These are phyloP conservation scores for Strigops habroptila DNA, from an alignment of 2,113 vertebrate genomes.

Conservation along the genomic window DNA sequence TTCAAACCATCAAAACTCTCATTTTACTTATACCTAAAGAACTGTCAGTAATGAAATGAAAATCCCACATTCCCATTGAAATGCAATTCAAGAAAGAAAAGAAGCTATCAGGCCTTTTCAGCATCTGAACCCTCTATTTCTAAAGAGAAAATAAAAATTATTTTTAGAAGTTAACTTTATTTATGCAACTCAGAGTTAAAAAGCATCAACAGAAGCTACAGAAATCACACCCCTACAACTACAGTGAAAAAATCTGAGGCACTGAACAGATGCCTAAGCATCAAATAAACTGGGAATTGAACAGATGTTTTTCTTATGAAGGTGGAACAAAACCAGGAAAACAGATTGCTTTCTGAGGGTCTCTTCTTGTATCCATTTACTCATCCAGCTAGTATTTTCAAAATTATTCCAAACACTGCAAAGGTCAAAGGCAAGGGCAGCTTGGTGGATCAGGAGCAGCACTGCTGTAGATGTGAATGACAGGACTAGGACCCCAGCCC, in stretches of 20 bases:
- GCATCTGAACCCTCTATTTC: background rate
- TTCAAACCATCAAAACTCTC: background rate
- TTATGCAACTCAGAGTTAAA: background rate
- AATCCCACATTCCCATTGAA: background rate
- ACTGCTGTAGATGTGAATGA: background rate
- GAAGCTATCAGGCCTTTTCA: background rate
- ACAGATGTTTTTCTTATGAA: constrained; percentile 8
- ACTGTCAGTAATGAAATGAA: background rate
- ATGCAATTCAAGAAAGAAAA: background rate
- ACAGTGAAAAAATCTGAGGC: background rate
- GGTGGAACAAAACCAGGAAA: background rate
- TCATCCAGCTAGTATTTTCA: background rate
- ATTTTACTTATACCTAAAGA: background rate
- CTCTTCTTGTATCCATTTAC: background rate
- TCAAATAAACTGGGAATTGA: background rate
- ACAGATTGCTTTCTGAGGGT: background rate
- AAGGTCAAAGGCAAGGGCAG: background rate
- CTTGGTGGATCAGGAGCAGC: background rate
- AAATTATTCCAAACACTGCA: background rate
- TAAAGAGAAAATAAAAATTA: background rate
- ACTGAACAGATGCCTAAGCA: background rate
- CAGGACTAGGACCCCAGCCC: background rate
- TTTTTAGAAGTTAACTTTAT: background rate
- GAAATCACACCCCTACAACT: background rate
- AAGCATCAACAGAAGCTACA: background rate